phyloP scores from a whole-genome alignment of 2,113 vertebrate genomes.

The Microtus oregoni region DNA sequence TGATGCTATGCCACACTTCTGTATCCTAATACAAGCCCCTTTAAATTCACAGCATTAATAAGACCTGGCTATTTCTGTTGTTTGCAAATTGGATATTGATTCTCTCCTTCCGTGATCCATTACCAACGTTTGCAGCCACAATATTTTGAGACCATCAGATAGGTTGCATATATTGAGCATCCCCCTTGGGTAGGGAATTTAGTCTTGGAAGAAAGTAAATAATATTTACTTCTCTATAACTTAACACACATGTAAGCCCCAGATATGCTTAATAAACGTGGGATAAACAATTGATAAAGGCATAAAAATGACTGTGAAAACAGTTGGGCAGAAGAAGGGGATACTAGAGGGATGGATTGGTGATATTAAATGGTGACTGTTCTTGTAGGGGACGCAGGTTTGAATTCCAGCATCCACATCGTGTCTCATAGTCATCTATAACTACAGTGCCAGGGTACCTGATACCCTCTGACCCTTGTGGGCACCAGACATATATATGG shows the following conservation, averaged over 20 bases:
- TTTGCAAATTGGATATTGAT: conserved; percentile 50
- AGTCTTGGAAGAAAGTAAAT: background rate
- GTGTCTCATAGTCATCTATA: background rate
- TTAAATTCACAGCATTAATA: background rate
- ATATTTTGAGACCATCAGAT: background rate
- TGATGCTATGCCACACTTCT: background rate
- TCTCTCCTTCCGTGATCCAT: background rate
- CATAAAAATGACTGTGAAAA: background rate
- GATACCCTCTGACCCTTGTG: no score
- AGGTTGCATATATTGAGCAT: background rate
- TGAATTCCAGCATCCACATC: background rate
- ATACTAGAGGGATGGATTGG: no score
- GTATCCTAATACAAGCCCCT: background rate
- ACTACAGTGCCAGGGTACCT: background rate
- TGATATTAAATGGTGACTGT: no score
- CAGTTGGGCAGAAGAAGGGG: background rate
- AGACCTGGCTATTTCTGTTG: background rate
- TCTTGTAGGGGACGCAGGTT: background rate
- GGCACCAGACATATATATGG: background rate
- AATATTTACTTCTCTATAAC: background rate
- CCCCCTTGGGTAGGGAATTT: background rate
- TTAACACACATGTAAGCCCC: background rate
- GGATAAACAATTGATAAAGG: background rate
- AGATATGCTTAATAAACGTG: background rate
- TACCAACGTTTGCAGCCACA: background rate